Evolutionary conservation across 2,888 invertebrate species (phyloP).

Genomic region (Rotaria sp.): DNA sequence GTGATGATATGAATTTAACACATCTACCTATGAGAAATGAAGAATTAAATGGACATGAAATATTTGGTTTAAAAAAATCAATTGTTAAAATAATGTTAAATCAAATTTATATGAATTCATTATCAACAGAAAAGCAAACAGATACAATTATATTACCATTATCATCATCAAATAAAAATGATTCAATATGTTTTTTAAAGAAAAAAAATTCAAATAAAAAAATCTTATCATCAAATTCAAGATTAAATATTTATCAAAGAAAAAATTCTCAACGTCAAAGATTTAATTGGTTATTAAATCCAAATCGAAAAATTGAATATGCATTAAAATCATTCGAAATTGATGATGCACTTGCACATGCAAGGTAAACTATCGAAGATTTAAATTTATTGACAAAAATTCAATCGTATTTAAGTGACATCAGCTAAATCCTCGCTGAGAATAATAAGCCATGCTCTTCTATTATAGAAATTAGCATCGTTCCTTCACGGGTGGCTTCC

Average conservation of each 20-base stretch:
- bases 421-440: too few species aligned
- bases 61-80: not conserved
- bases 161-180: not conserved
- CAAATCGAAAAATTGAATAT: not conserved
- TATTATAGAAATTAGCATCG: too few species aligned
- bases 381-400: too few species aligned
- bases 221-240: not conserved
- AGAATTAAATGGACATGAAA: constrained; percentile 1
- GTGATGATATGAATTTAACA: constrained; percentile 28
- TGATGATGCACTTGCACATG: constrained; percentile 8
- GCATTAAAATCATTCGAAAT: constrained; percentile 9
- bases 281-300: constrained; percentile 26
- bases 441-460: too few species aligned
- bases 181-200: not conserved
- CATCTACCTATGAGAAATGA: constrained; percentile 14
- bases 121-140: not conserved
- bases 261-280: not conserved
- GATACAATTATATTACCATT: not conserved
- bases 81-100: not conserved
- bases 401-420: too few species aligned
- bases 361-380: not conserved
- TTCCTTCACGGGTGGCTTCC: too few species aligned
- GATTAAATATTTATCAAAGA: not conserved
- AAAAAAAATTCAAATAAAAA: not conserved
- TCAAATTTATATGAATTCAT: not conserved